Evolutionary conservation across 2,888 invertebrate species (phyloP).

Genomic region (Agrotis ipsilon): DNA sequence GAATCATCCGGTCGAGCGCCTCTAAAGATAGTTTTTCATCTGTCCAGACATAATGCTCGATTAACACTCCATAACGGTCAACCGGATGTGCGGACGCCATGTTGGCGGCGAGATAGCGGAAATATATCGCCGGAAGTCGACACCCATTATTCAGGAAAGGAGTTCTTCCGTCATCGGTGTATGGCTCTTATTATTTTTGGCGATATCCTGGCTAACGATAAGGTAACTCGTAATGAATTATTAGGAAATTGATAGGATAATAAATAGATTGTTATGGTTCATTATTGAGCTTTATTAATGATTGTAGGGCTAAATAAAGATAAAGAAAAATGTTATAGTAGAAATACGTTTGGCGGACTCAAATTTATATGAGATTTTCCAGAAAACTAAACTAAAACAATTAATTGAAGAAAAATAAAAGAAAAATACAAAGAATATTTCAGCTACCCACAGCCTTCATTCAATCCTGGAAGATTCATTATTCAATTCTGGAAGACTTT

Average conservation of each 20-base stretch:
- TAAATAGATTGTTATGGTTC: constrained; percentile 37
- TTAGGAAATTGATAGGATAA: constrained; percentile 48
- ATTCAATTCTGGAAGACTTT: too few relatives aligned
- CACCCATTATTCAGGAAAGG: constrained; percentile 89
- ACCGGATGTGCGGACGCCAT: constrained; percentile 87
- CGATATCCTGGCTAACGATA: constrained; percentile 61
- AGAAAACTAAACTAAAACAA: too few relatives aligned
- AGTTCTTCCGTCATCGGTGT: constrained; percentile 86
- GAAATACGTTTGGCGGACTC: too few relatives aligned
- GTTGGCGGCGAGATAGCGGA: constrained; percentile 89
- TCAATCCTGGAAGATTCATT: too few relatives aligned
- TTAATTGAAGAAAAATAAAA: too few relatives aligned
- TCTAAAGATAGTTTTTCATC: constrained; percentile 86
- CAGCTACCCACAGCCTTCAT: too few relatives aligned
- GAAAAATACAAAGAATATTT: too few relatives aligned
- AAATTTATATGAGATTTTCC: too few relatives aligned
- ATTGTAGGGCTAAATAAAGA: background rate
- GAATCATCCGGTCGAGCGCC: constrained; percentile 76
- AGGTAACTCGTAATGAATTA: constrained; percentile 61
- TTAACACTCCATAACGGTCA: constrained; percentile 90
- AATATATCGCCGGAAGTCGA: constrained; percentile 90
- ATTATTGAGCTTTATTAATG: constrained; percentile 44
- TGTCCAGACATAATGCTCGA: constrained; percentile 87
- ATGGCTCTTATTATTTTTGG: constrained; percentile 84
- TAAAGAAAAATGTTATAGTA: background rate